A percentile compares a stretch with the other conserved stretches of the same genome.
These are phyloP conservation scores for Dolichopus griseipennis DNA, from an alignment of 2,888 invertebrate species.

Conservation along the genomic window DNA sequence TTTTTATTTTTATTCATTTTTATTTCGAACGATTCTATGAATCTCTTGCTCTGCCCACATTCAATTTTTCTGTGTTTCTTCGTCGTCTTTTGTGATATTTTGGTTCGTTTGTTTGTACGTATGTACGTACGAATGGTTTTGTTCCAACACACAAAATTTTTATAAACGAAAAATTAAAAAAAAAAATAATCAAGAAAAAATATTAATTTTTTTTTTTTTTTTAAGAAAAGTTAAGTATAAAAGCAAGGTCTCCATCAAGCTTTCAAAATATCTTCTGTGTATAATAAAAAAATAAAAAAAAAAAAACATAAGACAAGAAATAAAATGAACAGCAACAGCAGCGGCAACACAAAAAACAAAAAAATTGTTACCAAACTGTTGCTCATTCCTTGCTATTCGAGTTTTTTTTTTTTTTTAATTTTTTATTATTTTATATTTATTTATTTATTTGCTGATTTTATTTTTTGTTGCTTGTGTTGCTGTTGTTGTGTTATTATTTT, in stretches of 20 bases:
- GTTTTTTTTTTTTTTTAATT: not conserved
- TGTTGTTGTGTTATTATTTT: no score
- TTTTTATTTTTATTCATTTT: not conserved
- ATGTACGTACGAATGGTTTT: not conserved
- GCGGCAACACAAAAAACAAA: not conserved
- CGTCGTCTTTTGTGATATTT: not conserved
- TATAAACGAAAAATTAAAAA: not conserved
- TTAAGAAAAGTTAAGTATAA: not conserved
- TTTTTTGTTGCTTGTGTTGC: no score
- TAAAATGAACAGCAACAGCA: not conserved
- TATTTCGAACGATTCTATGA: not conserved
- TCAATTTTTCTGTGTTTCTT: not conserved
- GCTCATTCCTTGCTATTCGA: not conserved
- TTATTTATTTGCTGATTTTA: no score
- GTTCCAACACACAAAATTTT: not conserved
- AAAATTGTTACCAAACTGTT: slow-evolving; percentile 4
- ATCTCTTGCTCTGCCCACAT: not conserved
- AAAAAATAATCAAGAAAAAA: not conserved
- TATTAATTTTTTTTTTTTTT: no score
- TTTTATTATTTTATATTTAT: no score
- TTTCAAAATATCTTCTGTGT: not conserved
- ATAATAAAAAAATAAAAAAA: no score
- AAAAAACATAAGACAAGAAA: not conserved
- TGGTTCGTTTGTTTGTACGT: not conserved
- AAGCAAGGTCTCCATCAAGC: not conserved